Percentiles rank a stretch among this genome's conserved stretches.
Conservation (phyloP, 1,140 invertebrate species). For the Apis mellifera region DNA sequence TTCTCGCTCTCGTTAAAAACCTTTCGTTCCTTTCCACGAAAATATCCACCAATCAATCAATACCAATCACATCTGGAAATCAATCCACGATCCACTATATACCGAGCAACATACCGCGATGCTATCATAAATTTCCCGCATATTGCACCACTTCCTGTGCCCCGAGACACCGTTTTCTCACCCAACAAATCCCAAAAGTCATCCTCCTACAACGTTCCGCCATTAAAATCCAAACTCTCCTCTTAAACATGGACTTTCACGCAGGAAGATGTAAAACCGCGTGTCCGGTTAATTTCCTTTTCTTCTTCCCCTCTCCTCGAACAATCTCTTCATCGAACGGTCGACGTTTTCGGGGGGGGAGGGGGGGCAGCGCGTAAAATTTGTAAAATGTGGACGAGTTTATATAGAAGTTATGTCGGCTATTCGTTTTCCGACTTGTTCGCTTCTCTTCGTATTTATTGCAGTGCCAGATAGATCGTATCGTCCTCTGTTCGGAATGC, state of each 20-base stretch:
- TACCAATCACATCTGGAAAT: not conserved
- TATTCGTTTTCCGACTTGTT: slow-evolving; percentile 38
- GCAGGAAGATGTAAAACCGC: not conserved
- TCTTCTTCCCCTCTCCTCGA: not conserved
- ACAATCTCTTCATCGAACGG: not conserved
- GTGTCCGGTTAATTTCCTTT: not conserved
- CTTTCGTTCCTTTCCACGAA: no score
- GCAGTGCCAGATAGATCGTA: slow-evolving; percentile 63
- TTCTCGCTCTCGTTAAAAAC: no score
- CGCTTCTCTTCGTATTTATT: slow-evolving; percentile 58
- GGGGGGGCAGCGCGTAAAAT: no score
- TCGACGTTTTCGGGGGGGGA: not conserved
- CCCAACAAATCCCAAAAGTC: slow-evolving; percentile 8
- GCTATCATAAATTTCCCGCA: not conserved
- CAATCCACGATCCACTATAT: not conserved
- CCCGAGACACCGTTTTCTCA: slow-evolving; percentile 9
- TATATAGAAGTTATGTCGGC: slow-evolving; percentile 48
- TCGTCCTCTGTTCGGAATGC: slow-evolving; percentile 58
- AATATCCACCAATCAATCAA: not conserved
- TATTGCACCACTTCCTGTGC: slow-evolving; percentile 6
- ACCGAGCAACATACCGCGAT: not conserved
- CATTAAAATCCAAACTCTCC: not conserved
- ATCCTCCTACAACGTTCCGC: not conserved
- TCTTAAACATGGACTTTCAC: not conserved
- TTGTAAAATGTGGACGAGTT: slow-evolving; percentile 44